Conservation (phyloP, 2,113 vertebrate species). For the Mustelus asterias region DNA sequence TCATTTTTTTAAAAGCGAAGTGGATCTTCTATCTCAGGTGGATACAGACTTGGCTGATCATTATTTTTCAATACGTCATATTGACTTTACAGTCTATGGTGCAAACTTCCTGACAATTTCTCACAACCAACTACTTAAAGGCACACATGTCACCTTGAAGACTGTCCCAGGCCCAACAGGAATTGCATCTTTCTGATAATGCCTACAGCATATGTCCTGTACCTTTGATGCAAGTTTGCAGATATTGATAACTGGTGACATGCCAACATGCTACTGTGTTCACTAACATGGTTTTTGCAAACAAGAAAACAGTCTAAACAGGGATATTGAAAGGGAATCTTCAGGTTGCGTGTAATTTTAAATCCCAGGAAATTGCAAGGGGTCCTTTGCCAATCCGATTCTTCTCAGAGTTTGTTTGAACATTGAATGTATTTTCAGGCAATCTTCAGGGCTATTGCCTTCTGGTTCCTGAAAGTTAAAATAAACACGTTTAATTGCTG, state of each 20-base stretch:
- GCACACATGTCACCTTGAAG: not conserved
- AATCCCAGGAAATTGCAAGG: not conserved
- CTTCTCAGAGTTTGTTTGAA: not conserved
- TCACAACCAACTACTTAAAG: not conserved
- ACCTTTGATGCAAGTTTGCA: not conserved
- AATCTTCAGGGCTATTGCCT: not conserved
- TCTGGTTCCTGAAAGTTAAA: constrained; percentile 17
- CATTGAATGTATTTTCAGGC: not conserved
- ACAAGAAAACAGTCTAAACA: not conserved
- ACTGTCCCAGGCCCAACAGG: not conserved
- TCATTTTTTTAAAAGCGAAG: not conserved
- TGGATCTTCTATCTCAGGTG: not conserved
- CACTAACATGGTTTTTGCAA: not conserved
- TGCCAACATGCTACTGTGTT: not conserved
- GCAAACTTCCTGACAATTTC: not conserved
- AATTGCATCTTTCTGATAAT: not conserved
- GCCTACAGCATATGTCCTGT: not conserved
- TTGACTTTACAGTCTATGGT: not conserved
- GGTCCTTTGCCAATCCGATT: not conserved
- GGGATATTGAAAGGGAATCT: not conserved
- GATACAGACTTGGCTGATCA: not conserved
- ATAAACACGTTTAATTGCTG: not conserved
- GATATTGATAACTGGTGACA: not conserved
- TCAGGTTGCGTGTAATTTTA: not conserved
- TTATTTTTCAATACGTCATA: not conserved